Evolutionary conservation across 2,113 vertebrate genomes (phyloP).

Genomic region (Ariopsis seemanni): DNA sequence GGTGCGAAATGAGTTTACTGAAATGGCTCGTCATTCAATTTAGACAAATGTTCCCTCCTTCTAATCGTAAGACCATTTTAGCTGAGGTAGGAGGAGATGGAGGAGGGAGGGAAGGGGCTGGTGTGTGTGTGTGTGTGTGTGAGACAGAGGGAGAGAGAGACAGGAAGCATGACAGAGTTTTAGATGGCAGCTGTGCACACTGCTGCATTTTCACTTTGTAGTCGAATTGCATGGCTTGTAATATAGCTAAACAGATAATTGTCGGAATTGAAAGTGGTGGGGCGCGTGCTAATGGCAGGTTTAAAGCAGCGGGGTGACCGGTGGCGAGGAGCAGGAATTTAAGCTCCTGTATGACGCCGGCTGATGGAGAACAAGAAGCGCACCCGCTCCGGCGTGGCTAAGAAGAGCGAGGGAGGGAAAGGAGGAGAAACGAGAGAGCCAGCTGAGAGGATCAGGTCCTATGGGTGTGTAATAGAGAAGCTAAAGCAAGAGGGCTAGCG

Average conservation of each 20-base stretch:
- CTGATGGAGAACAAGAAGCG: constrained; percentile 61
- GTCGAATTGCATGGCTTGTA: constrained; percentile 66
- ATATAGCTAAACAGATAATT: constrained; percentile 76
- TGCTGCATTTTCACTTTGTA: constrained; percentile 60
- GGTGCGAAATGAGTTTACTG: constrained; percentile 77
- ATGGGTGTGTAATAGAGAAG: constrained; percentile 65
- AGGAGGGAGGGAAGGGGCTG: neutral
- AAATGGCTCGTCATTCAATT: constrained; percentile 71
- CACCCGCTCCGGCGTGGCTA: constrained; percentile 64
- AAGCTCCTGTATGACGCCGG: constrained; percentile 61
- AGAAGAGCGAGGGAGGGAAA: constrained; percentile 55
- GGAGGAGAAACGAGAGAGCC: constrained; percentile 57
- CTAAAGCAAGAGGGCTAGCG: constrained; percentile 58
- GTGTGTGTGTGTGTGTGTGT: too few relatives aligned
- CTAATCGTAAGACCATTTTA: constrained; percentile 67
- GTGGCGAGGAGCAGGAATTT: constrained; percentile 67
- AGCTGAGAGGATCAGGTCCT: constrained; percentile 72
- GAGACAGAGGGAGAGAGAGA: neutral
- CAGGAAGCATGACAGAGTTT: neutral
- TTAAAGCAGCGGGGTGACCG: constrained; percentile 69
- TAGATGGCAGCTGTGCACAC: neutral
- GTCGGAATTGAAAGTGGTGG: constrained; percentile 57
- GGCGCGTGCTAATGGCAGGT: constrained; percentile 67
- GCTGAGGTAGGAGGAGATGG: constrained; percentile 35
- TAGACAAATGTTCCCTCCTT: constrained; percentile 73